Evolutionary conservation across 2,113 vertebrate genomes (phyloP).

Genomic region (Isurus oxyrinchus): DNA sequence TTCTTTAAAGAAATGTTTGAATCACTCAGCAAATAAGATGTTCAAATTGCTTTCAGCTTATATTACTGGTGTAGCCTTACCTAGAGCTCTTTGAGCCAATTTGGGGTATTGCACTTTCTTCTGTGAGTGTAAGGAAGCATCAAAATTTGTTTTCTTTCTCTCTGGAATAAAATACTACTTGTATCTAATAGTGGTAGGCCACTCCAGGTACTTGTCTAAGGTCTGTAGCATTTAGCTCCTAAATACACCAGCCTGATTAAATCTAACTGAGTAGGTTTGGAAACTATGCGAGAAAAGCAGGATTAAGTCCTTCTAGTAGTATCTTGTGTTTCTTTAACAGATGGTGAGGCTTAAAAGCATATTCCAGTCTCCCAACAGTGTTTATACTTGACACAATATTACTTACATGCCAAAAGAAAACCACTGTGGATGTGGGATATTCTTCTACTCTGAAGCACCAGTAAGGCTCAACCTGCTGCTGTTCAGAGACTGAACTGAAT

Average conservation of each 20-base stretch:
- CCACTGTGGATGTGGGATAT: background rate
- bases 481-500: background rate
- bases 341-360: background rate
- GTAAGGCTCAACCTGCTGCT: background rate
- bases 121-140: background rate
- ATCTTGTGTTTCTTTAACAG: background rate
- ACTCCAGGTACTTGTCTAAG: background rate
- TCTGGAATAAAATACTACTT: slow-evolving; percentile 14
- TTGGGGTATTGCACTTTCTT: background rate
- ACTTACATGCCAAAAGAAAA: background rate
- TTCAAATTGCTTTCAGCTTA: background rate
- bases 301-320: background rate
- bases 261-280: slow-evolving; percentile 4
- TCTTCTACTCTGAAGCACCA: background rate
- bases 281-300: background rate
- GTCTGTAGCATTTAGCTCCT: background rate
- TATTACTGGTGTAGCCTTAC: background rate
- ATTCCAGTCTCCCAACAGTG: background rate
- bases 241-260: background rate
- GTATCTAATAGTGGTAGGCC: background rate
- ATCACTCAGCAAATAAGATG: background rate
- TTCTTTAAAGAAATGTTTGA: background rate
- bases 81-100: background rate
- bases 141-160: background rate
- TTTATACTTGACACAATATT: slow-evolving; percentile 4